These are phyloP conservation scores for Troglohyphantes excavatus DNA, from an alignment of 2,888 invertebrate genomes.

Conservation along the genomic window DNA sequence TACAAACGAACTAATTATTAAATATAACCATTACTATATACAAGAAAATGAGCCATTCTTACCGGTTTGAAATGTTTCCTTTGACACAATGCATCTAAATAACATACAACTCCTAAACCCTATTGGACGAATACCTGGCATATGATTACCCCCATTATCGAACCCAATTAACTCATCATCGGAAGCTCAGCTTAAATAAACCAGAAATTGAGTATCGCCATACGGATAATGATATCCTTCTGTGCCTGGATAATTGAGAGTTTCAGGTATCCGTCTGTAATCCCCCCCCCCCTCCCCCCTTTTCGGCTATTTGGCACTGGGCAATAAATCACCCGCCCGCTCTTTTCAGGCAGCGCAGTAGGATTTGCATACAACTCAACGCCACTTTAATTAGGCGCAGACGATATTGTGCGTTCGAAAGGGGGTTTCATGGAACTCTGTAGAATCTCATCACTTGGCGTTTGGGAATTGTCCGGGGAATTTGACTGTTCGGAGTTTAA, in stretches of 20 bases:
- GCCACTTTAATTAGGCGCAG: conserved; percentile 4
- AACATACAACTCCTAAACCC: too few relatives aligned
- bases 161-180: not conserved
- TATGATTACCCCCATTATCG: conserved; percentile 2
- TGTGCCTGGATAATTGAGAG: not conserved
- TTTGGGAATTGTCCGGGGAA: too few relatives aligned
- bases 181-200: not conserved
- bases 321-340: not conserved
- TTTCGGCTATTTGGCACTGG: not conserved
- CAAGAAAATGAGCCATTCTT: too few relatives aligned
- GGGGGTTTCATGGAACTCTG: not conserved
- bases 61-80: too few relatives aligned
- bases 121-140: not conserved
- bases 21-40: too few relatives aligned
- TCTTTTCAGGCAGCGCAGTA: not conserved
- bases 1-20: too few relatives aligned
- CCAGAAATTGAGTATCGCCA: not conserved
- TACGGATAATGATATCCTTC: too few relatives aligned
- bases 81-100: too few relatives aligned
- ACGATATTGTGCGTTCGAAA: not conserved
- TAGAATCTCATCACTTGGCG: too few relatives aligned
- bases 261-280: not conserved
- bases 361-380: not conserved
- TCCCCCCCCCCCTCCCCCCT: too few relatives aligned
- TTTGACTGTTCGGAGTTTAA: too few relatives aligned